Base-by-base conservation (phyloP, 1,140 invertebrate species). In the Ceratina japonica region DNA sequence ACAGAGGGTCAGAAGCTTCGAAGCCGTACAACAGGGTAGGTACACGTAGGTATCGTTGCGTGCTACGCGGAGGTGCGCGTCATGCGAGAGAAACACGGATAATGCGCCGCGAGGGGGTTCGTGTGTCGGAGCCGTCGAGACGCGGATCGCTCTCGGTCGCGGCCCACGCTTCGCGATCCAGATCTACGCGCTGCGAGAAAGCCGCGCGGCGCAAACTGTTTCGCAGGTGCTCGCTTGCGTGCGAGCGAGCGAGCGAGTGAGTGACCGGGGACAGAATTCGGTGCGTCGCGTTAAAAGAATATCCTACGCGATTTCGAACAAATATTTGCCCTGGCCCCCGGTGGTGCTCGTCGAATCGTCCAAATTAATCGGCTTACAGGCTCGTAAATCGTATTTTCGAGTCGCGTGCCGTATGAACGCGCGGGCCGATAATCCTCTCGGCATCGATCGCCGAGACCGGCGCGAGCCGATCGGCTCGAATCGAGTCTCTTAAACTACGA, bases 361-460 rank as follows among this genome's bases (percentile, higher is more conserved):
- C 75, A 71, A 84, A 83, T 84, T 84, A 84, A 84, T 84, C 82
- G 76, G 82, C 71, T 84, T 83, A 83, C 61, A 65, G 52, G 31
- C 75, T 72, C 54, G 72, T 84, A 82, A 84, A 84, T 84, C 76
- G 82, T 83, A 72, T 79, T 80, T 83, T 80, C 76, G 71, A 82
- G 81, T 79, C 81, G 81, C 62, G 58, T 68, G 75, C 75, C 65
- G 76, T 49, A 15, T n/a, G 63, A 63, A 44, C 37, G 5, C 37
- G 37, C 68, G 58, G 58, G 7, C 52, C 24, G 44, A 24, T 52
- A 71, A 78, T 71, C 75, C 75, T 24, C 20, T 27, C 20, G 22
- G 31, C 37, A n/a, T 3, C 20, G 16, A 56, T 56, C 54, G 51
- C 16, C 66, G 31, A 69, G 66, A 44, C 1, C 37, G 37, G 5